Conservation (phyloP, 2,113 vertebrate species). For the Tursiops truncatus region DNA sequence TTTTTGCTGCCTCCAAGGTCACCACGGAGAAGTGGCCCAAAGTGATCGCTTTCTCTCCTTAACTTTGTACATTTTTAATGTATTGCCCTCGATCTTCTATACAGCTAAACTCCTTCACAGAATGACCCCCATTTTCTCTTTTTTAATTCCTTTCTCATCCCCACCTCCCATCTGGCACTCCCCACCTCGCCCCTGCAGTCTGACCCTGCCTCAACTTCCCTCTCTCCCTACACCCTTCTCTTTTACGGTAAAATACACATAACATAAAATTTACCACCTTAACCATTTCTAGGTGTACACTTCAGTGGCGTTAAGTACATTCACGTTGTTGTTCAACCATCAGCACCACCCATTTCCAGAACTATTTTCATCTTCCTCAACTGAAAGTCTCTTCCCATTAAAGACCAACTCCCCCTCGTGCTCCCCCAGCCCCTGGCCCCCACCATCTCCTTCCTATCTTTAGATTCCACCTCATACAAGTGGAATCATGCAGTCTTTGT, state of each 20-base stretch:
- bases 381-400: not conserved
- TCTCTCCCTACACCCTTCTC: not conserved
- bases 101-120: not conserved
- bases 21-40: not conserved
- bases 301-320: not conserved
- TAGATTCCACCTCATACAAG: fast-evolving
- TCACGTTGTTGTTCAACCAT: fast-evolving
- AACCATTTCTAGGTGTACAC: not conserved
- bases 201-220: not conserved
- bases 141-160: not conserved
- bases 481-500: fast-evolving
- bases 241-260: not conserved
- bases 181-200: fast-evolving
- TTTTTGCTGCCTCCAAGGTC: not conserved
- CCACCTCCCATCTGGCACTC: not conserved
- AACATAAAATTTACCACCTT: not conserved
- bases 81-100: fast-evolving
- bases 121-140: fast-evolving
- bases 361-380: not conserved
- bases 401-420: fast-evolving
- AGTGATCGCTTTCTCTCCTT: not conserved
- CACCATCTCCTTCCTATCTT: not conserved
- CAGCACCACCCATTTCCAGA: not conserved
- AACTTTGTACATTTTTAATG: not conserved
- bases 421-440: not conserved